A percentile compares a stretch with the other conserved stretches of the same genome.
phyloP scores from a whole-genome alignment of 2,113 vertebrate genomes.

The Sinocyclocheilus rhinocerous region DNA sequence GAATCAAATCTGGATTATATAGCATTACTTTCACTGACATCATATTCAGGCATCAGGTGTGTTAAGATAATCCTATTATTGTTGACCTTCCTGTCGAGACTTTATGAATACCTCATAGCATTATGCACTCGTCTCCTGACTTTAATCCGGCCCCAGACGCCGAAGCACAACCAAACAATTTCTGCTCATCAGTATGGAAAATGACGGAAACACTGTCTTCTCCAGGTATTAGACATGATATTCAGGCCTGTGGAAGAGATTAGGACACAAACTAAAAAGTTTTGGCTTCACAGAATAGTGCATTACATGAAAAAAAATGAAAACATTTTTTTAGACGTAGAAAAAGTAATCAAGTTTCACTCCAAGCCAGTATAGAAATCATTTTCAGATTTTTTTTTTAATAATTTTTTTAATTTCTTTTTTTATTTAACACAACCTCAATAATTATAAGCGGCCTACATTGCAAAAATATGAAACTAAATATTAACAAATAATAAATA shows the following conservation, averaged over 20 bases:
- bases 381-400: too few relatives aligned
- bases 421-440: background rate
- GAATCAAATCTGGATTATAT: background rate
- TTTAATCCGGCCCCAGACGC: constrained; percentile 27
- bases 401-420: too few relatives aligned
- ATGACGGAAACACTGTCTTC: background rate
- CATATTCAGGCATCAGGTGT: constrained; percentile 34
- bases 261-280: background rate
- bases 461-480: background rate
- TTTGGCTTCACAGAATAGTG: background rate
- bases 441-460: background rate
- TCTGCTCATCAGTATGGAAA: constrained; percentile 19
- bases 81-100: constrained; percentile 28
- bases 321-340: background rate
- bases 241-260: background rate
- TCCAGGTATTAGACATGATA: constrained; percentile 3
- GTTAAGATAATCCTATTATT: constrained; percentile 40
- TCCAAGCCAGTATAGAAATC: too few relatives aligned
- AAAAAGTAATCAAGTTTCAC: background rate
- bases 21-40: constrained; percentile 6
- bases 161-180: background rate
- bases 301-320: background rate
- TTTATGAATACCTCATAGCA: background rate
- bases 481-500: background rate
- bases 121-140: background rate